Percentiles rank a stretch among this genome's conserved stretches.
Evolutionary conservation across 1,140 invertebrate genomes (phyloP).

Genomic region (Nylanderia fulva): DNA sequence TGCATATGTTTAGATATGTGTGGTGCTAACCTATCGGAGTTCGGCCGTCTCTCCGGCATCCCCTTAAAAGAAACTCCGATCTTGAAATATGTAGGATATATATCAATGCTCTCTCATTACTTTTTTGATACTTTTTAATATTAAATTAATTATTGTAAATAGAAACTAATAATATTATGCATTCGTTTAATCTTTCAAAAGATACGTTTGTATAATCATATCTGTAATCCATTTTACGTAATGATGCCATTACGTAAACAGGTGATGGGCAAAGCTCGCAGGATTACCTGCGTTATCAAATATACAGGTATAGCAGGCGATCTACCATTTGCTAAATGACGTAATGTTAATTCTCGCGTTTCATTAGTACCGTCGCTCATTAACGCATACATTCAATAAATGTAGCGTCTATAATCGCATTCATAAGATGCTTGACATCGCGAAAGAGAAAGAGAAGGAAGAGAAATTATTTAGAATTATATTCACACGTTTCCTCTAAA

Average conservation of each 20-base stretch:
- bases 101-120: background rate
- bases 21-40: too few relatives aligned
- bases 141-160: background rate
- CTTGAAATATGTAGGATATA: too few relatives aligned
- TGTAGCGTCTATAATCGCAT: background rate
- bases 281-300: constrained; percentile 49
- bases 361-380: constrained; percentile 41
- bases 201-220: constrained; percentile 36
- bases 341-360: constrained; percentile 55
- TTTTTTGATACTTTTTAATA: constrained; percentile 1
- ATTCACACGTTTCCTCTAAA: too few relatives aligned
- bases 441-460: too few relatives aligned
- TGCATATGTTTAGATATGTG: too few relatives aligned
- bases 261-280: constrained; percentile 38
- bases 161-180: constrained; percentile 18
- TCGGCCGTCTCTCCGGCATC: too few relatives aligned
- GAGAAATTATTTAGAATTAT: too few relatives aligned
- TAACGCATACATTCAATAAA: constrained; percentile 25
- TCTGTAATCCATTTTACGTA: constrained; percentile 56
- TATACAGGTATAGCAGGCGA: constrained; percentile 8
- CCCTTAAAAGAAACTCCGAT: too few relatives aligned
- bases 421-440: too few relatives aligned
- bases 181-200: constrained; percentile 49
- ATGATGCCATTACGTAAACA: constrained; percentile 54
- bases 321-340: constrained; percentile 57